Evolutionary conservation across 2,888 invertebrate genomes (phyloP), one percentile per base, ranked within the genome.

Genomic region (Dione juno): DNA sequence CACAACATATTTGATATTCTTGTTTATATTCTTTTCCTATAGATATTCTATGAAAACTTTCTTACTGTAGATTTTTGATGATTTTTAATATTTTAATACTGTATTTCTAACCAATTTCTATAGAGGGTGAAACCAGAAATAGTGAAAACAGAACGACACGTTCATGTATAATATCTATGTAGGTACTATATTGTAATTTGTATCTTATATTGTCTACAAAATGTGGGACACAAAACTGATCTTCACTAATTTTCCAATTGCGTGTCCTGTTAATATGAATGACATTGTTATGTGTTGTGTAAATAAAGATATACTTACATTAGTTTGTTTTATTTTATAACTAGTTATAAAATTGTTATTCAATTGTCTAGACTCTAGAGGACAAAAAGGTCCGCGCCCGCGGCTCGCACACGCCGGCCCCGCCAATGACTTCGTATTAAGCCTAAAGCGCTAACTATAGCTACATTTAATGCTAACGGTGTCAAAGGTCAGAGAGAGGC

Each of bases 211-310:
- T 37, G 37, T 19, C 14, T 43, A 28, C 9, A 10, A 67, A 58
- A 53, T 19, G 61, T 63, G 53, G 37, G 35, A 63, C 40, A 63
- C 45, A 35, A 45, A 57, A 71, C 28, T 66, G 50, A 50, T 45
- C 50, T 41, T 67, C 54, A 64, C 59, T 37, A 69, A 67, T 73
- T 66, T 61, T 67, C 53, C 63, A 63, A 54, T 66, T 52, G 59
- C 69, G 65, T 75, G 72, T 72, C 66, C 73, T 75, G 75, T 69
- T 80, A 79, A 78, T 79, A 78, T 80, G 79, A 82, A 82, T 82
- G 83, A 82, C 81, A 79, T 82, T 84, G 81, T 83, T 85, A 82
- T 82, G 83, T 85, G 85, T 84, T 84, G 85, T 84, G 73, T 74
- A 83, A 85, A 84, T 85, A 83, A 84, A 85, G 76, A 80, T 78